A percentile compares a stretch with the other conserved stretches of the same genome.
Conservation (phyloP, 2,113 vertebrate species). For the Mirza zaza region DNA sequence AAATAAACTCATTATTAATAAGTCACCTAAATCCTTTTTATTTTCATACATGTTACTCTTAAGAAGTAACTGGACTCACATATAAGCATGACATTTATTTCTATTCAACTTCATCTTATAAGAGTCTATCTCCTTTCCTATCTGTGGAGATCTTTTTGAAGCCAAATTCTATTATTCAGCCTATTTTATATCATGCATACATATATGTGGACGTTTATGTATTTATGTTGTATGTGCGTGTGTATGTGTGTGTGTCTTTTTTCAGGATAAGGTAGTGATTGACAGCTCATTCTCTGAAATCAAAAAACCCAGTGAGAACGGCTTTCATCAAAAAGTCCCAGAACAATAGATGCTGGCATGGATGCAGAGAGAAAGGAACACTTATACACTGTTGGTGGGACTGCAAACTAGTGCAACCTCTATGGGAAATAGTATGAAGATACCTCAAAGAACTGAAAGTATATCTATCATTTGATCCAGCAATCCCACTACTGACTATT, state of each 20-base stretch:
- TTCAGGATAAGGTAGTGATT: neutral
- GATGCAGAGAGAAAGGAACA: too few relatives aligned
- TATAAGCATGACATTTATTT: neutral
- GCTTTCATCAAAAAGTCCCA: too few relatives aligned
- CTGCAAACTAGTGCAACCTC: too few relatives aligned
- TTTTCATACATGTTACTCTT: neutral
- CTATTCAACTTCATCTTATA: neutral
- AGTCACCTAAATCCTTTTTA: neutral
- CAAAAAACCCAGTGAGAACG: neutral
- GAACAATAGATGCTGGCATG: too few relatives aligned
- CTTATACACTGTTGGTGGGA: too few relatives aligned
- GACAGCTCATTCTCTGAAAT: slow-evolving; percentile 30
- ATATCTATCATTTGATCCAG: too few relatives aligned
- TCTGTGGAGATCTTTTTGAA: neutral
- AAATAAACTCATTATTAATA: neutral
- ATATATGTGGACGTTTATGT: neutral
- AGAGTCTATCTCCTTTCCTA: neutral
- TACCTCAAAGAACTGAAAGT: too few relatives aligned
- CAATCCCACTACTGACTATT: too few relatives aligned
- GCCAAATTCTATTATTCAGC: neutral
- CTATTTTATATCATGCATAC: neutral
- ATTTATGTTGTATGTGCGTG: neutral
- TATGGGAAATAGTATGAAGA: too few relatives aligned
- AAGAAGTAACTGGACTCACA: neutral
- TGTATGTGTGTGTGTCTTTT: neutral